A percentile compares a stretch with the other conserved stretches of the same genome.
These are phyloP conservation scores for Anarsia innoxiella DNA, from an alignment of 2,888 invertebrate genomes.

Conservation along the genomic window DNA sequence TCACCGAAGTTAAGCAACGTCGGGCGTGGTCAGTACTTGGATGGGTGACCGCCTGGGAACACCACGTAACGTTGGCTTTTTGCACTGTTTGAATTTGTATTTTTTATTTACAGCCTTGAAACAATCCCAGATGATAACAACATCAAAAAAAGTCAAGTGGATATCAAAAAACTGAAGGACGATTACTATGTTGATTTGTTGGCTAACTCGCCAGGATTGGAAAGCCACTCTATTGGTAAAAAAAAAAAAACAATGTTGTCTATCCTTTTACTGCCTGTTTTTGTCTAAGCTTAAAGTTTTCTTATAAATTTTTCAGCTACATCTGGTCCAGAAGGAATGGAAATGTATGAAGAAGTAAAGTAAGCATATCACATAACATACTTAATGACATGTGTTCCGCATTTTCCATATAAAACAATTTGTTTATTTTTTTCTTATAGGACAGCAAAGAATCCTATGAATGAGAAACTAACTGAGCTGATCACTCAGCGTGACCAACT, in stretches of 20 bases:
- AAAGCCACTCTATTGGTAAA: slow-evolving; percentile 26
- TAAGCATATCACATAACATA: too few species aligned
- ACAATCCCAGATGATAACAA: slow-evolving; percentile 35
- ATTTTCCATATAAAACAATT: too few species aligned
- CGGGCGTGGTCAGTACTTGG: slow-evolving; percentile 52
- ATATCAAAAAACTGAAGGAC: slow-evolving; percentile 52
- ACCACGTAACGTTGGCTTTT: slow-evolving; percentile 38
- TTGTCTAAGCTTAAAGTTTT: too few species aligned
- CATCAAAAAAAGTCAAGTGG: slow-evolving; percentile 25
- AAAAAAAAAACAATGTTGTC: too few species aligned
- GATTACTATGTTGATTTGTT: slow-evolving; percentile 60
- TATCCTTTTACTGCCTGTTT: too few species aligned
- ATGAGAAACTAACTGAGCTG: slow-evolving; percentile 57
- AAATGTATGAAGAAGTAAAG: slow-evolving; percentile 44
- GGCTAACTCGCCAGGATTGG: slow-evolving; percentile 49
- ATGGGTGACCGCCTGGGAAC: slow-evolving; percentile 46
- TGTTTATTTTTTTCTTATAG: too few species aligned
- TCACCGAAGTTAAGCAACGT: slow-evolving; percentile 50
- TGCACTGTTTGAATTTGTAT: too few species aligned
- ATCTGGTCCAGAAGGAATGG: slow-evolving; percentile 37
- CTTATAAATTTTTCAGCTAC: slow-evolving; percentile 33
- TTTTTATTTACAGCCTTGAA: slow-evolving; percentile 49
- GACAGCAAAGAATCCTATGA: slow-evolving; percentile 49
- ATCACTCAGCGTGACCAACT: slow-evolving; percentile 66
- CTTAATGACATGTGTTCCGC: too few species aligned